Evolutionary conservation across 64 coral and sea anemone species (phyloP).

Genomic region (Porites lutea): DNA sequence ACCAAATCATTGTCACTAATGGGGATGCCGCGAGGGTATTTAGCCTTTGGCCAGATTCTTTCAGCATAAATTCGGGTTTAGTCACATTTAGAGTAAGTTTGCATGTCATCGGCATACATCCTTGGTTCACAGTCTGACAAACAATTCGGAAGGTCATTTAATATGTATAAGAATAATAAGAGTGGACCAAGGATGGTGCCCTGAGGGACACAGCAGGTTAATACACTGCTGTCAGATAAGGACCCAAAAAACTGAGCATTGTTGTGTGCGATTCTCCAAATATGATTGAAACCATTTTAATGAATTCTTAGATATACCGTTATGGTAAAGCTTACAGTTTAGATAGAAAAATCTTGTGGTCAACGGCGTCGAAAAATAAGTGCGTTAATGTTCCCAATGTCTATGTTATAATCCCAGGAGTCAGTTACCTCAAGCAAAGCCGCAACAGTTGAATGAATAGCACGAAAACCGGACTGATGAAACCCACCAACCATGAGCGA

Average conservation of each 20-base stretch:
- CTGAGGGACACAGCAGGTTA: neutral
- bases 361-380: neutral
- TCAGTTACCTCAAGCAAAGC: neutral
- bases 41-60: conserved; percentile 41
- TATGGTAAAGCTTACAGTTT: neutral
- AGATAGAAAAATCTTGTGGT: conserved; percentile 7
- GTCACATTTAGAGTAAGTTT: conserved; percentile 37
- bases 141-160: neutral
- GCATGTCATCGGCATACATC: conserved; percentile 16
- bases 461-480: too few species aligned
- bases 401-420: neutral
- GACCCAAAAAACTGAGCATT: neutral
- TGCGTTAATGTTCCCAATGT: neutral
- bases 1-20: conserved; percentile 50
- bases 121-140: neutral
- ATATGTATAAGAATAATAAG: neutral
- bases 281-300: too few species aligned
- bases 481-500: too few species aligned
- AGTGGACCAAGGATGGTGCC: conserved; percentile 5
- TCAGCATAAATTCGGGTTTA: conserved; percentile 4
- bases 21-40: conserved; percentile 38
- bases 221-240: conserved; percentile 16
- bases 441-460: neutral
- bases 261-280: conserved; percentile 15
- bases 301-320: neutral